Conservation (phyloP, 2,888 invertebrate genomes). For the Apamea sordens region DNA sequence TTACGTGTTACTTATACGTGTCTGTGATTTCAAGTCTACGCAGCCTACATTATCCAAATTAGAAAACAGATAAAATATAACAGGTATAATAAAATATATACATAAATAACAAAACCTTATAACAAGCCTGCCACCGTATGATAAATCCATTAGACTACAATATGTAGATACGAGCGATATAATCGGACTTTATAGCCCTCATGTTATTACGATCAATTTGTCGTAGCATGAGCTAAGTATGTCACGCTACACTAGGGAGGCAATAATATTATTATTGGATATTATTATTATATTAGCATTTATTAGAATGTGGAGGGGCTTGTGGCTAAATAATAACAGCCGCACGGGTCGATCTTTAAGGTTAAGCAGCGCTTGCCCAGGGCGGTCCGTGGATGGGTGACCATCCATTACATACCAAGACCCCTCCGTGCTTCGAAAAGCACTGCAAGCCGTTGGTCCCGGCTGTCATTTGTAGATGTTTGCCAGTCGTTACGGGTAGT, state of each 20-base stretch:
- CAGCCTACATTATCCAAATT: not conserved
- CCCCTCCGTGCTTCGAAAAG: not conserved
- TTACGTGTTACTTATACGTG: not conserved
- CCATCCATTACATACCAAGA: not conserved
- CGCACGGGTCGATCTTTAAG: not conserved
- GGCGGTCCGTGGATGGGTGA: not conserved
- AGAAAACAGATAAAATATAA: not conserved
- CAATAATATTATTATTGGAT: conserved; percentile 36
- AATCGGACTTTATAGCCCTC: conserved; percentile 32
- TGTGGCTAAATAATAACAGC: not conserved
- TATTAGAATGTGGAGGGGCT: not conserved
- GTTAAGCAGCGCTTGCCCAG: not conserved
- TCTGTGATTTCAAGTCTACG: not conserved
- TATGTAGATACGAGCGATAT: conserved; percentile 19
- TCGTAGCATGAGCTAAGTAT: conserved; percentile 57
- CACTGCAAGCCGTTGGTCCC: not conserved
- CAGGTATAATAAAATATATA: not conserved
- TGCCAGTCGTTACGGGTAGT: not conserved
- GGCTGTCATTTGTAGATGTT: not conserved
- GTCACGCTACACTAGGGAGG: conserved; percentile 31
- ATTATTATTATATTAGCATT: not conserved
- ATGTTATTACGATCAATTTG: conserved; percentile 57
- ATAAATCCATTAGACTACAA: conserved; percentile 31
- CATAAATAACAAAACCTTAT: conserved; percentile 1
- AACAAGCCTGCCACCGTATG: not conserved